Evolutionary conservation across 35 echinoderm and acorn worm species (phyloP).

Genomic region (Anneissia japonica): DNA sequence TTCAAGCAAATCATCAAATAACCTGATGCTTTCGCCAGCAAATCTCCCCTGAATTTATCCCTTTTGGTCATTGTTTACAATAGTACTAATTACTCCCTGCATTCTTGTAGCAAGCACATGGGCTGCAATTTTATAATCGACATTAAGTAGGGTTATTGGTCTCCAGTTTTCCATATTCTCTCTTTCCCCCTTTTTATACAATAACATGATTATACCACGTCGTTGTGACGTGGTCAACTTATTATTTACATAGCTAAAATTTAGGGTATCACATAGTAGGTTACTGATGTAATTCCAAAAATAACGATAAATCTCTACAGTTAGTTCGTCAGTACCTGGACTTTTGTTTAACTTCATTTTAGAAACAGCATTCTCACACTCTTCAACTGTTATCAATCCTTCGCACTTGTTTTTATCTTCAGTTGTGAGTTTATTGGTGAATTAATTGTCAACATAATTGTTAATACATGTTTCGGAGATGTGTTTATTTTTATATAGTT

Average conservation of each 20-base stretch:
- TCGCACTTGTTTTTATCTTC: background rate
- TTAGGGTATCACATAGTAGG: background rate
- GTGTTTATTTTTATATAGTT: background rate
- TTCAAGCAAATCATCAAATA: no score
- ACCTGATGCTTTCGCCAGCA: no score
- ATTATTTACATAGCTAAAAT: background rate
- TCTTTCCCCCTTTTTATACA: background rate
- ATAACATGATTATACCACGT: background rate
- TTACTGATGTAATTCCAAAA: background rate
- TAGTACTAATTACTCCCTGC: no score
- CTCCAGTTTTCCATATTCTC: background rate
- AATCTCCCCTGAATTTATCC: no score
- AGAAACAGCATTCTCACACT: background rate
- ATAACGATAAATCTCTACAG: background rate
- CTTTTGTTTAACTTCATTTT: background rate
- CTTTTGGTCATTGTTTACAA: no score
- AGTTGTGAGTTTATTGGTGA: background rate
- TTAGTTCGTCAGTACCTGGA: background rate
- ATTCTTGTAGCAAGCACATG: background rate
- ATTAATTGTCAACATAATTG: background rate
- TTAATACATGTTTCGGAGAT: background rate
- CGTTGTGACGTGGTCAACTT: background rate
- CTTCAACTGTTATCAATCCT: background rate
- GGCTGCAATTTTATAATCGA: background rate
- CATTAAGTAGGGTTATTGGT: background rate